Base-by-base conservation (phyloP, 2,113 vertebrate species). In the Thoracochromis brauschi region DNA sequence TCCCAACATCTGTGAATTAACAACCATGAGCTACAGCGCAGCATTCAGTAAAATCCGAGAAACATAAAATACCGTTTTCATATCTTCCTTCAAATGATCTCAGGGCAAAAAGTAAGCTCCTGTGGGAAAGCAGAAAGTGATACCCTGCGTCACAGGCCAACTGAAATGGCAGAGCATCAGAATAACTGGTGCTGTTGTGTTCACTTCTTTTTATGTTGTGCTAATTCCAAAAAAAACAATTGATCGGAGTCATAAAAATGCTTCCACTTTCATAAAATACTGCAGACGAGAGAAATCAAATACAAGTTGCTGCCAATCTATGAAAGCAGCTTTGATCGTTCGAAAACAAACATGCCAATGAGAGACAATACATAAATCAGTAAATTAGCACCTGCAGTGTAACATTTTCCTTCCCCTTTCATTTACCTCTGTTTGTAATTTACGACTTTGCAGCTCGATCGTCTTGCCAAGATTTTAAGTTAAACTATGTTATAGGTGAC, bases 1-100 rank as follows among this genome's bases (percentile, higher is more conserved):
- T 75, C 35, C 2, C 2, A 78, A 89, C 90, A 85, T 88, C 79
- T 86, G 82, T 71, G 83, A 81, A 73, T 86, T 49, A 65, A 63
- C 29, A 80, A 80, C 53, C 84, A 57, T 35, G 68, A 63, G 45
- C n/a, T 63, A 31, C 12, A 31, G 57, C 7, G 4, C 24, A 51
- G 42, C 17, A 24, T 81, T 26, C 24, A 88, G 42, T 31, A 26
- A 88, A 81, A 45, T 60, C 75, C 9, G 31, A 88, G 51, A 49
- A 47, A 83, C 47, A 83, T 85, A 87, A 95, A 92, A 93, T 80
- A 91, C 26, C 4, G 58, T 79, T 68, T 83, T 93, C 85, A 92
- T 94, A 85, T 92, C 45, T 84, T 89, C 29, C 47, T 81, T 31
- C 21, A 80, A 85, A 51, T 54, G 87, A 91, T 87, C 87, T 90